Percentiles rank a stretch among this genome's conserved stretches.
Evolutionary conservation across 2,113 vertebrate genomes (phyloP).

Genomic region (Carassius gibelio): DNA sequence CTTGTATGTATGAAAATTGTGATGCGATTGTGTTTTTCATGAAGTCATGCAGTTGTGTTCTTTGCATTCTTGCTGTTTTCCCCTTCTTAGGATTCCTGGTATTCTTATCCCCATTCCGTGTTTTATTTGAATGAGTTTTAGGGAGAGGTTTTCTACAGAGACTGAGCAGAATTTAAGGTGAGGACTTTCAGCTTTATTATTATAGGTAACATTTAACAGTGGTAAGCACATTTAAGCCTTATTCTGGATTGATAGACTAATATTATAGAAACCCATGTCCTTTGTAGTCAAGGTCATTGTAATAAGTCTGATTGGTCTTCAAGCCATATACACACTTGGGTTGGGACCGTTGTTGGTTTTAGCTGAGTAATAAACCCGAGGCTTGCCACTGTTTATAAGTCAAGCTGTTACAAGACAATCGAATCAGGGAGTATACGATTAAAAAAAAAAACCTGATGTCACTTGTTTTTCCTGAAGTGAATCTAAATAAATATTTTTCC

Average conservation of each 20-base stretch:
- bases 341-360: slow-evolving; percentile 19
- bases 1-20: slow-evolving; percentile 39
- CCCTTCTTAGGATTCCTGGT: slow-evolving; percentile 10
- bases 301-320: slow-evolving; percentile 1
- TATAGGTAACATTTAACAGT: neutral
- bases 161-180: slow-evolving; percentile 11
- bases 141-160: neutral
- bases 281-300: slow-evolving; percentile 11
- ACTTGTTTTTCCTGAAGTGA: slow-evolving; percentile 40
- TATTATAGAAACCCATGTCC: neutral
- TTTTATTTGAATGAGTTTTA: slow-evolving; percentile 22
- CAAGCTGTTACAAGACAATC: slow-evolving; percentile 45
- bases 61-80: neutral
- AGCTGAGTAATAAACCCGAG: slow-evolving; percentile 2
- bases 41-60: neutral
- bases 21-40: slow-evolving; percentile 13
- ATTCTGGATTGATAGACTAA: slow-evolving; percentile 15
- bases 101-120: slow-evolving; percentile 28
- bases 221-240: neutral
- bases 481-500: slow-evolving; percentile 58
- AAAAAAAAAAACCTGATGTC: neutral
- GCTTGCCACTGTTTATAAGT: slow-evolving; percentile 33
- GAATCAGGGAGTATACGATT: slow-evolving; percentile 39
- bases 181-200: slow-evolving; percentile 17
- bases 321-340: slow-evolving; percentile 34